Conservation (phyloP, 2,888 invertebrate genomes). For the Drosophila mettleri region DNA sequence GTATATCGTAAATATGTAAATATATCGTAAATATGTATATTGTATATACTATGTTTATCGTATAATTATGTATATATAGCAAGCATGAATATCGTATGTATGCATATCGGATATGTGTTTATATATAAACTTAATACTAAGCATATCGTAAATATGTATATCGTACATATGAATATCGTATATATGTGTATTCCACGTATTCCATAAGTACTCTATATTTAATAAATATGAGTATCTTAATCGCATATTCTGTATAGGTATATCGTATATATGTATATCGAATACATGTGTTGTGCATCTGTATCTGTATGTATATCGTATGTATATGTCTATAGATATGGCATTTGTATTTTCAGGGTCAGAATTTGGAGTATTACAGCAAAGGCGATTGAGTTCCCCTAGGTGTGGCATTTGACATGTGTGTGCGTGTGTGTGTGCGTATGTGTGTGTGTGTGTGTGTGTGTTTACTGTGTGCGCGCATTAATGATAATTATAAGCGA, state of each 20-base stretch:
- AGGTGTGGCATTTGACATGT: conserved; percentile 47
- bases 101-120: not conserved
- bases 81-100: not conserved
- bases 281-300: conserved; percentile 13
- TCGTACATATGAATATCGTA: too few relatives aligned
- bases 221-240: too few relatives aligned
- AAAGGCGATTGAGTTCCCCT: conserved; percentile 22
- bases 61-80: not conserved
- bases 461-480: conserved; percentile 23
- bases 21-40: not conserved
- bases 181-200: too few relatives aligned
- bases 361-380: conserved; percentile 35
- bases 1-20: not conserved
- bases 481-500: conserved; percentile 57
- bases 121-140: too few relatives aligned
- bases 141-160: not conserved
- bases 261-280: conserved; percentile 6
- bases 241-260: not conserved
- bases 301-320: conserved; percentile 19
- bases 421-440: conserved; percentile 4
- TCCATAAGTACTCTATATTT: too few relatives aligned
- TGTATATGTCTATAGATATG: conserved; percentile 26
- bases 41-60: not conserved
- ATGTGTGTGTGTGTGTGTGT: not conserved
- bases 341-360: conserved; percentile 46